Evolutionary conservation across 2,888 invertebrate species (phyloP), one percentile per base, ranked within the genome.

Genomic region (Torymus tubicola): DNA sequence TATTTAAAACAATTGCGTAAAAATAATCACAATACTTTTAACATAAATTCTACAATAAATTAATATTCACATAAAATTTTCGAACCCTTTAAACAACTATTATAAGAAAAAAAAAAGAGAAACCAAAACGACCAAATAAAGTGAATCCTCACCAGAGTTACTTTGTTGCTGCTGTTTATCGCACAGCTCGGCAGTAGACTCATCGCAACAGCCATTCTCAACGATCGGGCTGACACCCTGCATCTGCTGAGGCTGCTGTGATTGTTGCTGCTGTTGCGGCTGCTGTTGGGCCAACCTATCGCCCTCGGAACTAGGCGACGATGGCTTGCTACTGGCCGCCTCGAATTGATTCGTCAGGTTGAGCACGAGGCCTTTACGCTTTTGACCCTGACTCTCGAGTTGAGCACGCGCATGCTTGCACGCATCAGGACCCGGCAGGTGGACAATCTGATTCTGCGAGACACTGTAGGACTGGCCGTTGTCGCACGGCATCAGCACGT

Each of bases 381-480:
- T 90, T 52, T 91, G 90, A 24, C 90, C 90, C 87, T 92, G 91
- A 84, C 92, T 92, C 91, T 96, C 96, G 84, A 96, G 10, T 8
- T 42, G 42, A 42, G 42, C 42, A 1, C 42, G 42, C 42, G 42
- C 42, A 8, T 42, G 92, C 88, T 95, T 31, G 12, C 18, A 14
- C 2, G 11, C 52, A 21, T 52, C 14, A 1, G 14, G 16, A 13
- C 94, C 94, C 84, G 96, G 95, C 84, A 97, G 92, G 86, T 96
- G 95, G 83, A 97, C 94, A 86, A 97, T 96, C 92, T 96, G 96
- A 91, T 97, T 97, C 86, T 96, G 97, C 65, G 97, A 97, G 50
- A 97, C 97, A 90, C 96, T 96, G 91, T 97, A 97, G 85, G 95
- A 95, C 86, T 95, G 94, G 57, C 97, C 97, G 90, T 96, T 96